Conservation (phyloP, 64 coral and sea anemone genomes). For the Cladopsammia gracilis region DNA sequence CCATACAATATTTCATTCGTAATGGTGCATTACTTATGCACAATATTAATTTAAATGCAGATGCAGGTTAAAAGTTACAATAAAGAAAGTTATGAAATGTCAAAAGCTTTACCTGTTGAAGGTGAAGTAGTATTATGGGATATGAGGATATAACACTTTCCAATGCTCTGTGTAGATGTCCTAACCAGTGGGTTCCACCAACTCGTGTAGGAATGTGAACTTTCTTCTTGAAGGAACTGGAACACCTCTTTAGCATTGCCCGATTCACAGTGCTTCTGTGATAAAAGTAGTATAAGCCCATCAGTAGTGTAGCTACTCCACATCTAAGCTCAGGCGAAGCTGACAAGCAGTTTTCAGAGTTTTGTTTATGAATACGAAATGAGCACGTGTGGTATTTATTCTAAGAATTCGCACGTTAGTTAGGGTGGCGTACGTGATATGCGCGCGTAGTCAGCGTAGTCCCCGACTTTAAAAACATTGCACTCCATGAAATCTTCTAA, state of each 20-base stretch:
- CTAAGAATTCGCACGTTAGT: too few relatives aligned
- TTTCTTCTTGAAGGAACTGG: slow-evolving; percentile 32
- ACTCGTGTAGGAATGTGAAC: slow-evolving; percentile 58
- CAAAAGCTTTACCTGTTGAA: slow-evolving; percentile 58
- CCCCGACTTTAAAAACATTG: too few relatives aligned
- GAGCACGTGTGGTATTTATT: too few relatives aligned
- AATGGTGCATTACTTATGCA: too few relatives aligned
- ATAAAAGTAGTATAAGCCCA: slow-evolving; percentile 62
- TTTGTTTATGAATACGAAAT: too few relatives aligned
- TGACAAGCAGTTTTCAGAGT: too few relatives aligned
- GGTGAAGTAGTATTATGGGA: slow-evolving; percentile 56
- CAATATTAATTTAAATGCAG: too few relatives aligned
- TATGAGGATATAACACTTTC: slow-evolving; percentile 62
- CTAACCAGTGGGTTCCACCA: slow-evolving; percentile 55
- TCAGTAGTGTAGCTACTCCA: slow-evolving; percentile 46
- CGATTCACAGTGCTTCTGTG: slow-evolving; percentile 51
- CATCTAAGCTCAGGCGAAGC: too few relatives aligned
- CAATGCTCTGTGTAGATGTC: slow-evolving; percentile 67
- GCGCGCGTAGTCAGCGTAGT: too few relatives aligned
- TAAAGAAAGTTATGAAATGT: slow-evolving; percentile 36
- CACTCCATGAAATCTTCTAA: too few relatives aligned
- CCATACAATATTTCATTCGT: too few relatives aligned
- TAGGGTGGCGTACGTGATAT: too few relatives aligned
- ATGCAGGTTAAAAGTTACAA: slow-evolving; percentile 23
- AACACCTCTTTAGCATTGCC: slow-evolving; percentile 50